phyloP scores from a whole-genome alignment of 2,797 vertebrate genomes.

The Hemitrygon akajei region DNA sequence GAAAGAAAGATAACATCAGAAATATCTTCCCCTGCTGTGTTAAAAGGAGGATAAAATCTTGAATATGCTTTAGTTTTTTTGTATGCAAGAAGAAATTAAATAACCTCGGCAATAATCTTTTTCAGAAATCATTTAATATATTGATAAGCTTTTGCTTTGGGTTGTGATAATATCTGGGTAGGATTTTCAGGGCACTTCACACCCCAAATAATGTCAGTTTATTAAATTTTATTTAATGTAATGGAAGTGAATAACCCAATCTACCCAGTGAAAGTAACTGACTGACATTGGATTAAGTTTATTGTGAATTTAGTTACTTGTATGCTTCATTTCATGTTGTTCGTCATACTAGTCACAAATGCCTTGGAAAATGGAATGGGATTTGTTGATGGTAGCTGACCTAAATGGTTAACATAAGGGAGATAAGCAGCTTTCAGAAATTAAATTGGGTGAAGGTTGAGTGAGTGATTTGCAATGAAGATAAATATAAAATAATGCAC shows the following conservation, averaged over 20 bases:
- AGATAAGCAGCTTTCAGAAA: too few relatives aligned
- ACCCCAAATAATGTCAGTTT: neutral
- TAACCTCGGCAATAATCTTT: neutral
- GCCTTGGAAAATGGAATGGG: neutral
- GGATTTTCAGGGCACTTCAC: neutral
- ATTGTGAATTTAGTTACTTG: neutral
- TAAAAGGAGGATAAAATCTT: neutral
- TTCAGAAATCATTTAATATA: neutral
- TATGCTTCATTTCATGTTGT: neutral
- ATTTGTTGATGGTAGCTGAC: neutral
- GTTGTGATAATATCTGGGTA: neutral
- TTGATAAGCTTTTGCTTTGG: neutral
- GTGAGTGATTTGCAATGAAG: neutral
- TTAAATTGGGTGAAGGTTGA: neutral
- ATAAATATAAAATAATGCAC: neutral
- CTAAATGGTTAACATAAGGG: too few relatives aligned
- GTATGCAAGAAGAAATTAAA: neutral
- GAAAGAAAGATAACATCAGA: neutral
- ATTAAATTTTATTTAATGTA: neutral
- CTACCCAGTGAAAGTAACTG: neutral
- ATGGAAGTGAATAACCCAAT: neutral
- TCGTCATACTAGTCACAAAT: neutral
- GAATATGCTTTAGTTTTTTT: neutral
- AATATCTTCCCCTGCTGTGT: neutral
- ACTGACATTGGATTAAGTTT: neutral